A percentile compares a stretch with the other conserved stretches of the same genome.
These are phyloP conservation scores for Thalassarche chlororhynchos DNA, from an alignment of 2,113 vertebrate genomes.

Conservation along the genomic window DNA sequence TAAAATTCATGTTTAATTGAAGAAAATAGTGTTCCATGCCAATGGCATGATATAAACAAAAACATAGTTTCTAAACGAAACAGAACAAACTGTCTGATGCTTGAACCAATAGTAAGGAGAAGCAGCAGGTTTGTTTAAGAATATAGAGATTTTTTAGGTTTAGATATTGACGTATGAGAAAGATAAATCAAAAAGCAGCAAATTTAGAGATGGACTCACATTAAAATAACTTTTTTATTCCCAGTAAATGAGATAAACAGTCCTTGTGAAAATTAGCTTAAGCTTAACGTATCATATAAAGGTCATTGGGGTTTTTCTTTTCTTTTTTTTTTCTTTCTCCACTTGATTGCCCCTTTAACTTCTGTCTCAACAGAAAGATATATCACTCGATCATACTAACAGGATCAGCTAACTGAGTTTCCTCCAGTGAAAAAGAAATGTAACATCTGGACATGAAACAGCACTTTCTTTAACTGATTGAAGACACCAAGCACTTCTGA, in stretches of 20 bases:
- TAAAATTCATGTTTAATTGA: background rate
- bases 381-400: background rate
- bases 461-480: background rate
- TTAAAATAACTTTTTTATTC: background rate
- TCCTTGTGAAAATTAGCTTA: background rate
- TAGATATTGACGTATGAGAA: background rate
- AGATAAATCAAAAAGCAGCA: background rate
- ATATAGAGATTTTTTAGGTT: background rate
- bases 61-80: background rate
- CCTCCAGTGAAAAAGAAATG: background rate
- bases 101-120: background rate
- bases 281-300: background rate
- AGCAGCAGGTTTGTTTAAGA: background rate
- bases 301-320: background rate
- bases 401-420: background rate
- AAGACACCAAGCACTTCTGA: background rate
- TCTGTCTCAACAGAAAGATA: background rate
- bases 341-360: background rate
- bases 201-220: background rate
- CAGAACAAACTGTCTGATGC: background rate
- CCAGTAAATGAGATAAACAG: background rate
- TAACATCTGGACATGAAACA: background rate
- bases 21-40: background rate
- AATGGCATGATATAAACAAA: background rate
- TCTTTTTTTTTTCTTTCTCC: background rate